A percentile compares a stretch with the other conserved stretches of the same genome.
phyloP scores from a whole-genome alignment of 2,888 invertebrate species.

The Caenorhabditis imperialis region DNA sequence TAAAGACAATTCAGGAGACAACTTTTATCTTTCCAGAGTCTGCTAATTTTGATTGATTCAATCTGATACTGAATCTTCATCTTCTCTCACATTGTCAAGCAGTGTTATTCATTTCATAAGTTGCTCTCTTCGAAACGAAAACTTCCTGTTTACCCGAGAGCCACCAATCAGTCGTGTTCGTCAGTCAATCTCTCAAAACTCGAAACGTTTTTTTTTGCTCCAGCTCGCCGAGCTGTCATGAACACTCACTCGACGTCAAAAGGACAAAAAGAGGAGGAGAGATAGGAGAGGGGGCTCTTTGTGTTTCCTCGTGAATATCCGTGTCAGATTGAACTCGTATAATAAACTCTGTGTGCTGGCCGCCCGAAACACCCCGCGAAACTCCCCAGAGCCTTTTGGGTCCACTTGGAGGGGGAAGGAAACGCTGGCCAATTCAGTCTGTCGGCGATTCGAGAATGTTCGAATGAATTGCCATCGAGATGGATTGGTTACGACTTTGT shows the following conservation, averaged over 20 bases:
- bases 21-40: too few species aligned
- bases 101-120: too few species aligned
- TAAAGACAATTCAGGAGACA: too few species aligned
- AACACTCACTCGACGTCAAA: conserved; percentile 39
- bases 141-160: background rate
- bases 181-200: background rate
- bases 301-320: conserved; percentile 32
- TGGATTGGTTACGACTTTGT: too few species aligned
- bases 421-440: conserved; percentile 2
- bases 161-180: background rate
- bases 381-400: conserved; percentile 34
- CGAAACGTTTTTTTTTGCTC: background rate
- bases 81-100: too few species aligned
- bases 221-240: conserved; percentile 32
- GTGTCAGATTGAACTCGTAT: conserved; percentile 50
- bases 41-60: too few species aligned
- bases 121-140: too few species aligned
- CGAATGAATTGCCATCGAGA: background rate
- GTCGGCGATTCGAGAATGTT: conserved; percentile 8
- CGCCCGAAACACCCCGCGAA: conserved; percentile 4
- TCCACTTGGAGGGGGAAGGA: conserved; percentile 6
- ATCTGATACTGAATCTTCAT: too few species aligned
- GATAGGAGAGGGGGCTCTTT: background rate
- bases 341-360: conserved; percentile 16
- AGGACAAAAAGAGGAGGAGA: conserved; percentile 14